Base-by-base conservation (phyloP, 1,140 invertebrate genomes). In the Octopus bimaculoides region DNA sequence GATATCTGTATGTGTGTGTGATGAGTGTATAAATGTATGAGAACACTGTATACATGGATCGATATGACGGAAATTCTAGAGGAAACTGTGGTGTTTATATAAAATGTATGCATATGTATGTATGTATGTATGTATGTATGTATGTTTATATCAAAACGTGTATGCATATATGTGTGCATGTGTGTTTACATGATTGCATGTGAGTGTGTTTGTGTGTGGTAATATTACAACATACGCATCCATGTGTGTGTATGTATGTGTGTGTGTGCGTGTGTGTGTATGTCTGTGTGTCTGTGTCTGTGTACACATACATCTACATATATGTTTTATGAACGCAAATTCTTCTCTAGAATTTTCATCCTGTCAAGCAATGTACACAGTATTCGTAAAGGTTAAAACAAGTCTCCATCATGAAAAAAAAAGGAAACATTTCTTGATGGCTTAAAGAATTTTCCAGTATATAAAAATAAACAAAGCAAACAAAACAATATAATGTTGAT, bases 191-290 rank as follows among this genome's bases (percentile, higher is more conserved):
- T 61, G 56, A 12, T 1, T 61, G 56, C 17, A 17, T 61, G 56
- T 61, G 56, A 12, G 56, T 61, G 56, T 61, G 56, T 61, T 9
- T 61, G 56, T 61, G 56, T 61, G 56, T 75, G 4, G 9, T 9
- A 9, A 20, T 75, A 20, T 26, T 9, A 14, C 1, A 14, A 20
- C 20, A 20, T 75, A 20, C 20, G 73, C 52, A 26, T 75, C 8
- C 20, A 20, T 75, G 73, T 75, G 73, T 75, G 73, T 52, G 73
- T 75, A 20, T 75, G 73, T 75, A 20, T 52, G 73, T 75, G 73
- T 52, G 73, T 20, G 73, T 20, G 73, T 75, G 4, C 4, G 73
- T 52, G 73, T 52, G 73, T 75, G 4, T 75, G 73, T 52, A 4
- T 75, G 4, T 75, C 3, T 75, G 52, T 75, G 73, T 75, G 52